Conservation (phyloP, 1,140 invertebrate species). For the Medauroidea extradentata region DNA sequence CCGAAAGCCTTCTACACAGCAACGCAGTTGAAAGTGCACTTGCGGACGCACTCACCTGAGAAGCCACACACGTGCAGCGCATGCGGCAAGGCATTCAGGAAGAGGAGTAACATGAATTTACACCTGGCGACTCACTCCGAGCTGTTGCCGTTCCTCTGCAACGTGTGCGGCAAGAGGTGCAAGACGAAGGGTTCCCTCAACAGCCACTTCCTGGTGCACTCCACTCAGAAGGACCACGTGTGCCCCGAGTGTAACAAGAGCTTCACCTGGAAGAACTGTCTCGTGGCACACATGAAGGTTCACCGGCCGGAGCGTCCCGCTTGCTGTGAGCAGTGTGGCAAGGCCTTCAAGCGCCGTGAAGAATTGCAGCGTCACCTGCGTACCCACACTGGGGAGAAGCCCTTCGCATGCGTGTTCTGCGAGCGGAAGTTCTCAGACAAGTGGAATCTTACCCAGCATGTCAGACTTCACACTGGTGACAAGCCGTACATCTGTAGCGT, state of each 20-base stretch:
- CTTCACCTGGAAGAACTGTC: neutral
- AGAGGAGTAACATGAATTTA: neutral
- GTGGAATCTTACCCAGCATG: slow-evolving; percentile 26
- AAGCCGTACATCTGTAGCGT: slow-evolving; percentile 19
- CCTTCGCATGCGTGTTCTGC: slow-evolving; percentile 48
- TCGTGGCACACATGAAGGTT: neutral
- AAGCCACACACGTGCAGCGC: neutral
- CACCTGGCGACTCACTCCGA: neutral
- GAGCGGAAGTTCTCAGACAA: slow-evolving; percentile 51
- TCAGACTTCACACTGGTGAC: slow-evolving; percentile 15
- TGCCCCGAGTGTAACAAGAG: neutral
- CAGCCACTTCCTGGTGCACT: slow-evolving; percentile 37
- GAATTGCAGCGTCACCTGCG: neutral
- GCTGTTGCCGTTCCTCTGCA: neutral
- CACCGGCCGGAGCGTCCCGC: neutral
- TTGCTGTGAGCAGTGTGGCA: neutral
- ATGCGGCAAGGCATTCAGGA: slow-evolving; percentile 1
- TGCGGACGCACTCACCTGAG: neutral
- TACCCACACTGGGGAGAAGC: slow-evolving; percentile 44
- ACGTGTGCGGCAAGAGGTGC: slow-evolving; percentile 1
- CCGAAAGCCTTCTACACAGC: neutral
- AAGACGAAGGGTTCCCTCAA: slow-evolving; percentile 41
- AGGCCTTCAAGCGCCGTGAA: neutral
- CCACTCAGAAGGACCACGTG: no score
- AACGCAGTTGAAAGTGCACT: neutral